These are phyloP conservation scores for Emmelina monodactyla DNA, from an alignment of 2,888 invertebrate genomes.

Conservation along the genomic window DNA sequence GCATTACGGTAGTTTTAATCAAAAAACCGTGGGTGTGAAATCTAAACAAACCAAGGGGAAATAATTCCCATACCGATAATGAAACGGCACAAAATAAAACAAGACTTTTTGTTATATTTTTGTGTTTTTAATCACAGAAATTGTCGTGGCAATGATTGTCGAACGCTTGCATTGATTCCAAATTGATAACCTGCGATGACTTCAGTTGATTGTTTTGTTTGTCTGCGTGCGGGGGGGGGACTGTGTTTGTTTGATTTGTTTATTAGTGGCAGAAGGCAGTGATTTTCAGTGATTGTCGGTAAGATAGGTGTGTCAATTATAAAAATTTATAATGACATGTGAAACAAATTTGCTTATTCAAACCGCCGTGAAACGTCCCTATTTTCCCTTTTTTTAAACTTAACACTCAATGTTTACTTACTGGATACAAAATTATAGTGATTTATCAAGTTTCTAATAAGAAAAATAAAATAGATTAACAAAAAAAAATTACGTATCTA, in stretches of 20 bases:
- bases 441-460: too few relatives aligned
- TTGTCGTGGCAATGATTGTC: conserved; percentile 40
- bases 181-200: conserved; percentile 22
- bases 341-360: too few relatives aligned
- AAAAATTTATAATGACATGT: too few relatives aligned
- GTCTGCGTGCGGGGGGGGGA: conserved; percentile 25
- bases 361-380: too few relatives aligned
- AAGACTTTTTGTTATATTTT: conserved; percentile 39
- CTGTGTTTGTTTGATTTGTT: conserved; percentile 16
- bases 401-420: too few relatives aligned
- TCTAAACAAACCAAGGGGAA: conserved; percentile 54
- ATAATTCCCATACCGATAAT: conserved; percentile 61
- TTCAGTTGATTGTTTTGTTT: conserved; percentile 32
- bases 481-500: too few relatives aligned
- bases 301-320: too few relatives aligned
- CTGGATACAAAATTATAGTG: too few relatives aligned
- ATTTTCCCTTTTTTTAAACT: too few relatives aligned
- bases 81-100: conserved; percentile 40
- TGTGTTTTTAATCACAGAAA: conserved; percentile 44
- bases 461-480: too few relatives aligned
- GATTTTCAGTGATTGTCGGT: too few relatives aligned
- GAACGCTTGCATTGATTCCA: neutral
- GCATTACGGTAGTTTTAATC: conserved; percentile 53
- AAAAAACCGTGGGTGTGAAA: conserved; percentile 60
- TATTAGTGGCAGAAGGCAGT: too few relatives aligned